A percentile compares a stretch with the other conserved stretches of the same genome.
Conservation (phyloP, 2,888 invertebrate genomes). For the Amaurobius ferox region DNA sequence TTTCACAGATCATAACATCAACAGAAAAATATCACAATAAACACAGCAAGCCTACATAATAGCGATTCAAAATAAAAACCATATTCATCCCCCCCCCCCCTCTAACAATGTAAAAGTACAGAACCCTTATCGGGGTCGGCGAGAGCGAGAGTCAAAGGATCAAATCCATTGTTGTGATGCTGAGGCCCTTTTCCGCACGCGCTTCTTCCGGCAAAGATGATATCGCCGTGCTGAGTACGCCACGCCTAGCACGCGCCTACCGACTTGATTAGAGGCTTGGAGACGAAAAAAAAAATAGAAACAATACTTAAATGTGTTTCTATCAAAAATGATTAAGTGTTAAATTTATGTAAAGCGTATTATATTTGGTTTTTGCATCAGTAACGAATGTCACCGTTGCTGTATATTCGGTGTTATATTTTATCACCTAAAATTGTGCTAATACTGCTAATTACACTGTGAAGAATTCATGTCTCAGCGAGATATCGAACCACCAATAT, state of each 20-base stretch:
- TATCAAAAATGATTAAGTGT: too few relatives aligned
- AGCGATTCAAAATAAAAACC: background rate
- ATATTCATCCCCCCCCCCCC: background rate
- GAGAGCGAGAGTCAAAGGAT: conserved; percentile 26
- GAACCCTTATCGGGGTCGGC: background rate
- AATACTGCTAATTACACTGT: too few relatives aligned
- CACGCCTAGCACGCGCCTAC: background rate
- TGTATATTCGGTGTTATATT: too few relatives aligned
- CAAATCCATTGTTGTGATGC: conserved; percentile 43
- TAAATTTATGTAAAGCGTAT: too few relatives aligned
- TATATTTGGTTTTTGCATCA: too few relatives aligned
- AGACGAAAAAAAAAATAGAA: too few relatives aligned
- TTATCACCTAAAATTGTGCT: too few relatives aligned
- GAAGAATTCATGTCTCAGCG: too few relatives aligned
- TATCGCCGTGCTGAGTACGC: conserved; percentile 8
- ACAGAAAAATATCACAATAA: background rate
- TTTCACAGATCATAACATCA: background rate
- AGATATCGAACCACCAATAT: too few relatives aligned
- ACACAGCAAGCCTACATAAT: background rate
- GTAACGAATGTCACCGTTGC: too few relatives aligned
- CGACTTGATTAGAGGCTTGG: too few relatives aligned
- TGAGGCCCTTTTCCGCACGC: conserved; percentile 38
- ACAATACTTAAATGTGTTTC: too few relatives aligned
- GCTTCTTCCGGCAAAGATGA: conserved; percentile 36
- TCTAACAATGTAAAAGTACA: background rate